Conservation (phyloP, 2,888 invertebrate genomes). For the Cenopis cana region DNA sequence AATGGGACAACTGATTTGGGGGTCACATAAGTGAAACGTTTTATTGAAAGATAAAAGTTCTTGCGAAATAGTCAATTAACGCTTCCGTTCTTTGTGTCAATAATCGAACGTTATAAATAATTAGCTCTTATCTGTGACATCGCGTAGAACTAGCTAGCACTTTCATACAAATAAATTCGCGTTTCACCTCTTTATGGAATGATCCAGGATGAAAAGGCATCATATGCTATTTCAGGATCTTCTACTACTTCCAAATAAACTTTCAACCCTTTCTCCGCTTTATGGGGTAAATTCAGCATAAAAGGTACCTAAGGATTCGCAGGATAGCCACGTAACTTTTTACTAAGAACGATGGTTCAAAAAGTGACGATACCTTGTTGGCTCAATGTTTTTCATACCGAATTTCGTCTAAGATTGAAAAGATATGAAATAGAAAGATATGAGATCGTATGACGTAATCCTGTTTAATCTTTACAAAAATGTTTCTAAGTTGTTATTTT, state of each 20-base stretch:
- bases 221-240: too few species aligned
- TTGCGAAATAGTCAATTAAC: slow-evolving; percentile 12
- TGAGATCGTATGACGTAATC: not conserved
- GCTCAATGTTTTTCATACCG: too few species aligned
- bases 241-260: not conserved
- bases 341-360: too few species aligned
- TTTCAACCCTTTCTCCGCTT: too few species aligned
- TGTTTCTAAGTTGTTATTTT: slow-evolving; percentile 43
- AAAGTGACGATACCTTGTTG: too few species aligned
- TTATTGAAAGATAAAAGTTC: slow-evolving; percentile 18
- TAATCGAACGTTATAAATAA: not conserved
- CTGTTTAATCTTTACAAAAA: not conserved
- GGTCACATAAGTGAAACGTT: slow-evolving; percentile 11
- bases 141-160: not conserved
- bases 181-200: too few species aligned
- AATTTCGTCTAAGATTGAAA: too few species aligned
- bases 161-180: not conserved
- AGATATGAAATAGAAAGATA: too few species aligned
- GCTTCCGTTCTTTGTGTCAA: not conserved
- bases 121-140: not conserved
- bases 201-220: too few species aligned
- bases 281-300: too few species aligned
- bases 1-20: slow-evolving; percentile 23
- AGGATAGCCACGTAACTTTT: too few species aligned
- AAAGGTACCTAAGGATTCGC: too few species aligned